These are phyloP conservation scores for Brachionus rotundiformis DNA, from an alignment of 1,140 invertebrate species.

Conservation along the genomic window DNA sequence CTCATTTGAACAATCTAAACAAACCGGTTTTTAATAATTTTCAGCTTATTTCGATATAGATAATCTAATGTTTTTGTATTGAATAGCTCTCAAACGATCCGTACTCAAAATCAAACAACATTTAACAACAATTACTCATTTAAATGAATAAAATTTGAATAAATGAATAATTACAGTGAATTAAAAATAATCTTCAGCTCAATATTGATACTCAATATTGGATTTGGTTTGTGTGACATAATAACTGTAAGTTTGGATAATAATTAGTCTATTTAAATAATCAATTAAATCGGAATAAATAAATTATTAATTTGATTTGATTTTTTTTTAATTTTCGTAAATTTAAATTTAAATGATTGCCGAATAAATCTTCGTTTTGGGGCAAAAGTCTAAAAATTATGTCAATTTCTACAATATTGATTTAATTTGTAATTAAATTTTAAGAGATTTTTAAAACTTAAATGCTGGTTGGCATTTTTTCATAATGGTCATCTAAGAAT, in stretches of 20 bases:
- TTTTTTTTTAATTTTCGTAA: too few relatives aligned
- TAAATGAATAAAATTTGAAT: not conserved
- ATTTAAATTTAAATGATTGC: too few relatives aligned
- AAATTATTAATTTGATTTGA: not conserved
- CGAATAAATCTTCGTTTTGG: too few relatives aligned
- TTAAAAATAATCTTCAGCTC: not conserved
- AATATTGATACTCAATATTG: constrained; percentile 12
- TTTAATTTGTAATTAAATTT: too few relatives aligned
- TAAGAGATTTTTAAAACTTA: too few relatives aligned
- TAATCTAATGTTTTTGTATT: not conserved
- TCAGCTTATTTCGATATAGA: not conserved
- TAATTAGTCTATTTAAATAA: too few relatives aligned
- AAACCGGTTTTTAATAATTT: not conserved
- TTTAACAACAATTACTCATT: not conserved
- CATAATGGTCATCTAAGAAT: too few relatives aligned
- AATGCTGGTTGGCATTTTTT: too few relatives aligned
- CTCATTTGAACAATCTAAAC: too few relatives aligned
- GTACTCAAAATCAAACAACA: not conserved
- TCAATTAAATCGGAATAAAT: too few relatives aligned
- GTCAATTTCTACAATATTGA: too few relatives aligned
- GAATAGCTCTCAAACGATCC: not conserved
- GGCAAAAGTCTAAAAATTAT: too few relatives aligned
- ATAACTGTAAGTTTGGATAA: not conserved
- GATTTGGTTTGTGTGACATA: not conserved
- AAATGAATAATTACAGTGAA: not conserved